These are phyloP conservation scores for Gymnothorax reevesii DNA, from an alignment of 2,797 vertebrate genomes.

Conservation along the genomic window DNA sequence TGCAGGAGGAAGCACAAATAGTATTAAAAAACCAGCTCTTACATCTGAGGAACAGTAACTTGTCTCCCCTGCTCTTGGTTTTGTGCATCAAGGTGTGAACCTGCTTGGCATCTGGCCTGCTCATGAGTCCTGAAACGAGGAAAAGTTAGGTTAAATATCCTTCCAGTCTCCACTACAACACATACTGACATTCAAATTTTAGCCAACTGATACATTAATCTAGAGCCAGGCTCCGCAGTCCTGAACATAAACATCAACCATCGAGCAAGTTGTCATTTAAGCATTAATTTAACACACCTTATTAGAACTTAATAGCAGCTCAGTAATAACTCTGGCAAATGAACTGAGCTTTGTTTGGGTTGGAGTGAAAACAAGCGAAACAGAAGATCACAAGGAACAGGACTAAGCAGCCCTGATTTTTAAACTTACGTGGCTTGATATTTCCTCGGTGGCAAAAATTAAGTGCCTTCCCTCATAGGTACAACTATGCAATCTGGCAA, in stretches of 20 bases:
- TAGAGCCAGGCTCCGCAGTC: neutral
- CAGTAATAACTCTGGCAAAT: neutral
- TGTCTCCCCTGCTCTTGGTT: slow-evolving; percentile 50
- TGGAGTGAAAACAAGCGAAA: neutral
- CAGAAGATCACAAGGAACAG: too few relatives aligned
- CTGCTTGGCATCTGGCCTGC: slow-evolving; percentile 52
- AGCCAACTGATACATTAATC: neutral
- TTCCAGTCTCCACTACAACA: neutral
- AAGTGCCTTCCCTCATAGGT: neutral
- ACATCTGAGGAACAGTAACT: slow-evolving; percentile 68
- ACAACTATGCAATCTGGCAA: neutral
- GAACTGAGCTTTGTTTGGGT: neutral
- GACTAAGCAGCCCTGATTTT: neutral
- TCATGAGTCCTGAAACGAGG: slow-evolving; percentile 51
- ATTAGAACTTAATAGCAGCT: neutral
- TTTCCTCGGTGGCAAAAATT: neutral
- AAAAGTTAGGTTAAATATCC: neutral
- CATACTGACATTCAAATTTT: too few relatives aligned
- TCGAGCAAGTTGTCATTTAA: neutral
- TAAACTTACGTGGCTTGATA: neutral
- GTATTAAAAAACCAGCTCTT: slow-evolving; percentile 42
- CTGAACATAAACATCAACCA: neutral
- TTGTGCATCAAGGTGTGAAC: slow-evolving; percentile 60
- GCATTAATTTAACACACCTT: neutral
- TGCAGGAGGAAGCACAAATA: neutral